Conservation (phyloP, 2,113 vertebrate species). For the Platysternon megacephalum region DNA sequence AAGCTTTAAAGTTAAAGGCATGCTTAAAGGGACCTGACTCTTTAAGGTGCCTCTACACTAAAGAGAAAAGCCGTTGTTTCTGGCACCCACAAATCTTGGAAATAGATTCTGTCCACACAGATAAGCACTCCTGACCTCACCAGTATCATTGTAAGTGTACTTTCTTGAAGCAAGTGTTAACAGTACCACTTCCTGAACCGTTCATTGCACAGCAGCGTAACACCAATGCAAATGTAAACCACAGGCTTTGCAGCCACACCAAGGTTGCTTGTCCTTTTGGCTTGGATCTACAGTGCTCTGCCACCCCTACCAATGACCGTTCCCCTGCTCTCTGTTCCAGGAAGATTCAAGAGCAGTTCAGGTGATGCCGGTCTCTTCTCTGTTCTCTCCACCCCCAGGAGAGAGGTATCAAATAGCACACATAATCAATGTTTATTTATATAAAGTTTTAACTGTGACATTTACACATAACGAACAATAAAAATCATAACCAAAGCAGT, state of each 20-base stretch:
- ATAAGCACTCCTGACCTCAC: not conserved
- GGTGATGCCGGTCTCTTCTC: not conserved
- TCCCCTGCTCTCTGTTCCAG: not conserved
- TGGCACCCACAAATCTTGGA: not conserved
- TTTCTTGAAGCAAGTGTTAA: not conserved
- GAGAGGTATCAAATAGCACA: not conserved
- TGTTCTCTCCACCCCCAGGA: not conserved
- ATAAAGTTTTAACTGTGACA: not conserved
- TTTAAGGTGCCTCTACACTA: not conserved
- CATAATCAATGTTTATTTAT: not conserved
- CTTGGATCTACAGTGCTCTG: not conserved
- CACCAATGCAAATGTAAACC: not conserved
- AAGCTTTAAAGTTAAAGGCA: not conserved
- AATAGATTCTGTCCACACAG: not conserved
- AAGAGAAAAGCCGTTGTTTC: not conserved
- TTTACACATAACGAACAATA: not conserved
- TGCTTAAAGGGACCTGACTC: not conserved
- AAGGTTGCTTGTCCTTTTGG: not conserved
- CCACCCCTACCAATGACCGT: not conserved
- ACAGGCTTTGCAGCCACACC: not conserved
- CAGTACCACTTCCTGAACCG: not conserved
- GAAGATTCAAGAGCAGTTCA: not conserved
- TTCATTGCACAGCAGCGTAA: not conserved
- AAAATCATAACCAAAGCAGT: not conserved
- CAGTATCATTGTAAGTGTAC: rapidly evolving